Conservation (phyloP, 2,113 vertebrate genomes). For the Meles meles region DNA sequence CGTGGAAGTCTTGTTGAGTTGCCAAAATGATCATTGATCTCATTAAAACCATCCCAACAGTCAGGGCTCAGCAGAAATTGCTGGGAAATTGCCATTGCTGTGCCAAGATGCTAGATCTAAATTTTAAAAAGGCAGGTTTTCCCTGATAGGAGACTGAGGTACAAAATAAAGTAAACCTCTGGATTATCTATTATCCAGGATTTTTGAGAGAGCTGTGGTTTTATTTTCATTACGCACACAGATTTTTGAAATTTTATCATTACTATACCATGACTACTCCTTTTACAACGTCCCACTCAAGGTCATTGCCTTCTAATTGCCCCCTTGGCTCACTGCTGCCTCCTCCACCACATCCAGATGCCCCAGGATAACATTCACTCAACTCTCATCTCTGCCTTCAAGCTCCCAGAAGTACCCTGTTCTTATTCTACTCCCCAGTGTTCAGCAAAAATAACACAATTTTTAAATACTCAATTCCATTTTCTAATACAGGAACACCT, state of each 20-base stretch:
- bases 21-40: conserved; percentile 34
- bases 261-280: background rate
- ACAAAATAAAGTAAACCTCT: background rate
- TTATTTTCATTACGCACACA: background rate
- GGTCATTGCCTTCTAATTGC: background rate
- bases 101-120: background rate
- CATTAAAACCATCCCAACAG: conserved; percentile 32
- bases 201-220: background rate
- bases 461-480: background rate
- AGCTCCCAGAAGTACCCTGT: background rate
- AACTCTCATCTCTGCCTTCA: background rate
- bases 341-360: background rate
- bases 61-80: background rate
- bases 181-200: background rate
- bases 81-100: background rate
- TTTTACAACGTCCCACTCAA: background rate
- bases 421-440: background rate
- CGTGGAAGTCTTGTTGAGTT: background rate
- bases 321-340: background rate
- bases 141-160: background rate
- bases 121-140: background rate
- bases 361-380: background rate
- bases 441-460: background rate
- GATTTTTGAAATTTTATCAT: background rate
- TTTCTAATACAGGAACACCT: background rate